A percentile compares a stretch with the other conserved stretches of the same genome.
Evolutionary conservation across 2,113 vertebrate species (phyloP).

Genomic region (Ammodytes marinus): DNA sequence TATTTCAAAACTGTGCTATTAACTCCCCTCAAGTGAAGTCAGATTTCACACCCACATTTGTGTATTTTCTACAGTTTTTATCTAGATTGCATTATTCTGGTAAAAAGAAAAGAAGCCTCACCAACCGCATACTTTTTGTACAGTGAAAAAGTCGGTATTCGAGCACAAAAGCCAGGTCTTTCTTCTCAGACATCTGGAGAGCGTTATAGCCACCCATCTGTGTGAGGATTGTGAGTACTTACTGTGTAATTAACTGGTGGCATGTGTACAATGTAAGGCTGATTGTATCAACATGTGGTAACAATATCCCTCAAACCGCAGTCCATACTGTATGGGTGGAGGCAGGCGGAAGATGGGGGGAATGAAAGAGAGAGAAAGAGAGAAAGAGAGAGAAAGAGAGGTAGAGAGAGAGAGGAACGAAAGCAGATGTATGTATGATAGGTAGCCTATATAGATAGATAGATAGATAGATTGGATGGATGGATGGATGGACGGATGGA

Average conservation of each 20-base stretch:
- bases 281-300: slow-evolving; percentile 40
- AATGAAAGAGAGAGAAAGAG: not conserved
- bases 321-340: not conserved
- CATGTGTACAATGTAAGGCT: slow-evolving; percentile 23
- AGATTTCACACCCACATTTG: not conserved
- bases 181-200: not conserved
- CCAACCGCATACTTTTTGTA: not conserved
- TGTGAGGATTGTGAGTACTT: not conserved
- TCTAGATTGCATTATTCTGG: not conserved
- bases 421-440: not conserved
- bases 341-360: slow-evolving; percentile 6
- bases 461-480: too few relatives aligned
- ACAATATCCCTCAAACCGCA: slow-evolving; percentile 38
- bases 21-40: too few relatives aligned
- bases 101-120: not conserved
- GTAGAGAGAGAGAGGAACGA: slow-evolving; percentile 1
- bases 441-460: too few relatives aligned
- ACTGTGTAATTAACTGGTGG: slow-evolving; percentile 29
- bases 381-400: not conserved
- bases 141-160: not conserved
- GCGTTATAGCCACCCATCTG: not conserved
- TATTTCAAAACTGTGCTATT: not conserved
- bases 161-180: not conserved
- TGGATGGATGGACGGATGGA: too few relatives aligned
- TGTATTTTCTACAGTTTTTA: not conserved